Conservation (phyloP, 2,113 vertebrate genomes). For the Epinephelus fuscoguttatus region DNA sequence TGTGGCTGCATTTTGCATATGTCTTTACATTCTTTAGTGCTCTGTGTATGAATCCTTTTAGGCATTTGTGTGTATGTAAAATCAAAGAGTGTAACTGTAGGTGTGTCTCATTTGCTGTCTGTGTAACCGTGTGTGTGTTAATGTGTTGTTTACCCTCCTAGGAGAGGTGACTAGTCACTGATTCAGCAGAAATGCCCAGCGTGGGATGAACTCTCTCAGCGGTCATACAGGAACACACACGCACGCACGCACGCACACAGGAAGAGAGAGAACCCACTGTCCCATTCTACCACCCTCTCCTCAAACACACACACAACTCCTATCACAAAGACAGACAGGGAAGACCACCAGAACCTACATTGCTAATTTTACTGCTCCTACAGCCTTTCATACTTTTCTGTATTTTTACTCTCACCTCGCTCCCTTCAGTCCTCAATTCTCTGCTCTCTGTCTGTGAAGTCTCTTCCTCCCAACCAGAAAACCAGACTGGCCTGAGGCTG, state of each 20-base stretch:
- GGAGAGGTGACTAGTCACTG: slow-evolving; percentile 67
- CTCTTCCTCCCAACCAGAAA: slow-evolving; percentile 2
- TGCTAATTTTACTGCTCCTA: neutral
- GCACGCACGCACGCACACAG: neutral
- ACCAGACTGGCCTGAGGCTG: slow-evolving; percentile 34
- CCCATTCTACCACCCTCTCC: neutral
- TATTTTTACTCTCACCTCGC: neutral
- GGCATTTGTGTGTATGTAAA: neutral
- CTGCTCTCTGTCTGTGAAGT: slow-evolving; percentile 1
- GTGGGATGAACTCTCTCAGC: slow-evolving; percentile 71
- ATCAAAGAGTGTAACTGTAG: neutral
- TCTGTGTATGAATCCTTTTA: neutral
- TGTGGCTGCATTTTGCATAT: neutral
- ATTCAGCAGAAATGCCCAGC: slow-evolving; percentile 73
- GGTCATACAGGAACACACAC: slow-evolving; percentile 48
- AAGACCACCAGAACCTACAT: neutral
- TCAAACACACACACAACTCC: neutral
- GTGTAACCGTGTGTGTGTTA: slow-evolving; percentile 34
- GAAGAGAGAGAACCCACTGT: neutral
- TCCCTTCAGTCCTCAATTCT: neutral
- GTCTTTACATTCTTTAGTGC: neutral
- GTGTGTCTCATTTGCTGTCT: neutral
- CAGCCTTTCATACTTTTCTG: neutral
- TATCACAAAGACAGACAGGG: neutral
- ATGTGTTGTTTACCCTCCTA: slow-evolving; percentile 60